Percentiles rank a stretch among this genome's conserved stretches.
Conservation (phyloP, 2,888 invertebrate genomes). For the Eucera pruinosa region DNA sequence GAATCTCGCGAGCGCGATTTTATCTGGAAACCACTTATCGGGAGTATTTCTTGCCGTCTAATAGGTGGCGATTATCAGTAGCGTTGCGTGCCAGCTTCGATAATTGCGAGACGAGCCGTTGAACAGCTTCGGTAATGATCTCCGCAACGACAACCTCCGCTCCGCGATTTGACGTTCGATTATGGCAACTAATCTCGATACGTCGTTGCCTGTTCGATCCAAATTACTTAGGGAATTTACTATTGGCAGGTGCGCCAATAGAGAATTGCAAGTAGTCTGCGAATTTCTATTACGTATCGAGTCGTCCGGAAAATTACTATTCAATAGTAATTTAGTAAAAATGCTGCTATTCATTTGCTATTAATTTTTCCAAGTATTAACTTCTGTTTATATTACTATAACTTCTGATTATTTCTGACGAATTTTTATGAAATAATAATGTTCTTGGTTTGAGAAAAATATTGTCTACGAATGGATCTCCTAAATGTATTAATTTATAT, state of each 20-base stretch:
- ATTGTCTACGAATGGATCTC: too few relatives aligned
- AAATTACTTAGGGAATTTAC: slow-evolving; percentile 16
- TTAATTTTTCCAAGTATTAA: too few relatives aligned
- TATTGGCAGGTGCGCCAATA: neutral
- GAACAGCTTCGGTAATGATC: slow-evolving; percentile 47
- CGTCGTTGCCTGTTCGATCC: slow-evolving; percentile 12
- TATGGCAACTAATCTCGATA: slow-evolving; percentile 29
- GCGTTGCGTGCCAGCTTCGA: slow-evolving; percentile 49
- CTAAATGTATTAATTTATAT: too few relatives aligned
- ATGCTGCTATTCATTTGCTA: too few relatives aligned
- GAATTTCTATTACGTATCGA: too few relatives aligned
- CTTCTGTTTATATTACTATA: too few relatives aligned
- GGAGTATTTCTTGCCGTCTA: slow-evolving; percentile 50
- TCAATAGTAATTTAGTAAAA: too few relatives aligned
- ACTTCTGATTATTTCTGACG: too few relatives aligned
- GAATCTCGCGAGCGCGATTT: slow-evolving; percentile 25
- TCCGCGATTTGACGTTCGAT: slow-evolving; percentile 47
- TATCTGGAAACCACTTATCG: slow-evolving; percentile 49
- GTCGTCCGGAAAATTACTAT: too few relatives aligned
- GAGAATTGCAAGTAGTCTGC: too few relatives aligned
- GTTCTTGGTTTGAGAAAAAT: too few relatives aligned
- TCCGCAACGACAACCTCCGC: slow-evolving; percentile 26
- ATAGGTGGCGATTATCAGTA: slow-evolving; percentile 54
- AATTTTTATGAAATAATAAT: too few relatives aligned
- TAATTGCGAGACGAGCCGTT: slow-evolving; percentile 49